Evolutionary conservation across 2,113 vertebrate species (phyloP).

Genomic region (Cinclus cinclus): DNA sequence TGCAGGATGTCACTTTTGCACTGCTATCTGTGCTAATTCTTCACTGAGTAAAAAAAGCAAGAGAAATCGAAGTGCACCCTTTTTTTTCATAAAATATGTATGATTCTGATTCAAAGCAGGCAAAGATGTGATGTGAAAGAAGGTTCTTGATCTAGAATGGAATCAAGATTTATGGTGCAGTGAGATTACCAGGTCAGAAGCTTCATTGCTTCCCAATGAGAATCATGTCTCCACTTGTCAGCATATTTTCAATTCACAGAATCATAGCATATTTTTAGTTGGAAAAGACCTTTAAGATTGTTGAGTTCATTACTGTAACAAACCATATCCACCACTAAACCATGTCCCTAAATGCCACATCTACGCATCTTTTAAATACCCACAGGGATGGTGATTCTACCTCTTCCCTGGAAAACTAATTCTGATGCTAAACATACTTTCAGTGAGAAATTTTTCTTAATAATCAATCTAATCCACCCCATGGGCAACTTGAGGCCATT

Average conservation of each 20-base stretch:
- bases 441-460: neutral
- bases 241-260: neutral
- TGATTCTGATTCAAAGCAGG: neutral
- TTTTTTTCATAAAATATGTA: neutral
- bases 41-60: neutral
- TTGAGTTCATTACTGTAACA: fast-evolving
- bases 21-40: neutral
- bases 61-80: neutral
- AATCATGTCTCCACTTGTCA: neutral
- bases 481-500: neutral
- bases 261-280: neutral
- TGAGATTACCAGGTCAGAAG: neutral
- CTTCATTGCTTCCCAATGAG: neutral
- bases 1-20: neutral
- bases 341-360: neutral
- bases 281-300: neutral
- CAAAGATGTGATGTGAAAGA: neutral
- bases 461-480: neutral
- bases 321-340: neutral
- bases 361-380: neutral
- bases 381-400: neutral
- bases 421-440: neutral
- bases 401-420: neutral
- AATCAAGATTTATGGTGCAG: neutral
- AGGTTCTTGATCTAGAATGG: neutral